Evolutionary conservation across 1,140 invertebrate species (phyloP), one percentile per base, ranked within the genome.

Genomic region (Rhizoglyphus robini): DNA sequence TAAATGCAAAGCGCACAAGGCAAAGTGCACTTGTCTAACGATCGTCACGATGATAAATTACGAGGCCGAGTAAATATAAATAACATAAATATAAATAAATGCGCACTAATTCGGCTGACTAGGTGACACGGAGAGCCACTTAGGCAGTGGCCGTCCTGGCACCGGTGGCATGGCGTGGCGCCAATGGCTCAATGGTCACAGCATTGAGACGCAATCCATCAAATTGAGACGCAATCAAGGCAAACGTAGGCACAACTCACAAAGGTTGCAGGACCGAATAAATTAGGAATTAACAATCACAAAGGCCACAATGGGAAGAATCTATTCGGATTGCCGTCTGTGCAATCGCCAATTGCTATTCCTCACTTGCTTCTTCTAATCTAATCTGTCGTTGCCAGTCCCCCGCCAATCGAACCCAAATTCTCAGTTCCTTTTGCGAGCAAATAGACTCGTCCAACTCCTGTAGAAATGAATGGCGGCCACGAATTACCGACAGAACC

Each of bases 381-480:
- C 51, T 54, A 54, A 54, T 54, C 51, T 54, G 51, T 54, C 51
- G 51, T 54, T 20, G 20, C 8, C 51, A 54, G 51, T 41, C 8
- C 8, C 8, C 8, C 8, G 36, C 8, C 8, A 41, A 41, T 41
- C n/a, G n/a, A n/a, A 41, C 36, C 36, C 36, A 41, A 41, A 41
- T 41, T 41, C 18, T 8, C n/a, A n/a, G n/a, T n/a, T n/a, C n/a
- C 51, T 32, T 20, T 8, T 54, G 8, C 51, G 8, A 20, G 8
- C 31, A 54, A 54, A 54, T 54, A 54, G 51, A 54, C 51, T 54
- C 51, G 51, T 54, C 51, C 51, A 54, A 32, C n/a, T n/a, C n/a
- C n/a, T n/a, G n/a, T n/a, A 41, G 36, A 41, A 11, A 18, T 41
- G 36, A 41, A 41, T 41, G 36, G 18, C 18, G 8, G 36, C 8